These are phyloP conservation scores for Strix aluco DNA, from an alignment of 2,113 vertebrate genomes.

Conservation along the genomic window DNA sequence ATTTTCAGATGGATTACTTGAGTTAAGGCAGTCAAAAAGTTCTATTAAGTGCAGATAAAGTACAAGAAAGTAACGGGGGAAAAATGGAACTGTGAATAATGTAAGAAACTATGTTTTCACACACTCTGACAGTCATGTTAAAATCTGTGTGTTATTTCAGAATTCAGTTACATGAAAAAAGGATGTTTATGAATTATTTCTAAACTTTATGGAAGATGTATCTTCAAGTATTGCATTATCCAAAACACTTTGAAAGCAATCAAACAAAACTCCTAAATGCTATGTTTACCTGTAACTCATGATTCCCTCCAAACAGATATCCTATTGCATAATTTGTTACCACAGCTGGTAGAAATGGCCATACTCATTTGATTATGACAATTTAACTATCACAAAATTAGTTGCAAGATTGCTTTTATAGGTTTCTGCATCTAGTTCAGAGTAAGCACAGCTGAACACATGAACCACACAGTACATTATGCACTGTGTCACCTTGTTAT, in stretches of 20 bases:
- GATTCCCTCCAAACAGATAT: neutral
- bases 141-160: neutral
- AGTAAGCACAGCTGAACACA: neutral
- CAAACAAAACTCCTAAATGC: neutral
- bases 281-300: neutral
- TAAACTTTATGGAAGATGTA: neutral
- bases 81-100: neutral
- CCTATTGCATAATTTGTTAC: neutral
- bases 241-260: neutral
- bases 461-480: rapidly evolving
- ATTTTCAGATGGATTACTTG: neutral
- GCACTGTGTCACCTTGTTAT: neutral
- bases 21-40: neutral
- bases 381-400: neutral
- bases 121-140: neutral
- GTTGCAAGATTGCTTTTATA: neutral
- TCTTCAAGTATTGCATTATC: neutral
- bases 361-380: neutral
- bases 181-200: neutral
- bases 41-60: neutral
- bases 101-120: neutral
- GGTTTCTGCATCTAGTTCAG: neutral
- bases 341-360: neutral
- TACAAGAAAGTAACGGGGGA: neutral
- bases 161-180: neutral